phyloP scores from a whole-genome alignment of 2,797 vertebrate species.

The Cyclura pinguis region DNA sequence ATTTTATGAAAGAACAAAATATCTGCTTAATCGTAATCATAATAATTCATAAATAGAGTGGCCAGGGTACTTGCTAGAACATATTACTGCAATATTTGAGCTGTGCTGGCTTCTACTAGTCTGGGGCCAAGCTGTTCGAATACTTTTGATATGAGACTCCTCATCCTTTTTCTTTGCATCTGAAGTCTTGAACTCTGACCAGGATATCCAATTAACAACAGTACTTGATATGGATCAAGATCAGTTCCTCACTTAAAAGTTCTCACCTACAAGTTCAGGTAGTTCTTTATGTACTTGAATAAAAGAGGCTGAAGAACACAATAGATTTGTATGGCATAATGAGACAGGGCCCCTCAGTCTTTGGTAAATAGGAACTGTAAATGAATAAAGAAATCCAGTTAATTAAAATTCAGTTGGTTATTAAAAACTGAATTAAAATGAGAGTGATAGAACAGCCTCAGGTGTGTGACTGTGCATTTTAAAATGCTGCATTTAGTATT shows the following conservation, averaged over 20 bases:
- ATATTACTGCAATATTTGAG: background rate
- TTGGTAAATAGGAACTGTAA: slow-evolving; percentile 59
- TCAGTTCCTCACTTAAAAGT: background rate
- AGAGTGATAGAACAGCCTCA: slow-evolving; percentile 76
- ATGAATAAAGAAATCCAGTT: slow-evolving; percentile 66
- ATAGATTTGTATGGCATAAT: slow-evolving; percentile 14
- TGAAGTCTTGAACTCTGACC: background rate
- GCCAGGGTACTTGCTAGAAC: background rate
- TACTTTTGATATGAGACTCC: background rate
- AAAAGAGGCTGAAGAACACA: slow-evolving; percentile 28
- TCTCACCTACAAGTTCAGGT: slow-evolving; percentile 16
- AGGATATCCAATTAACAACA: background rate
- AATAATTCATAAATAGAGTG: too few relatives aligned
- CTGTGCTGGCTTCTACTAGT: background rate
- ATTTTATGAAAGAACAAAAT: background rate
- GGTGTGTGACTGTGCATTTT: slow-evolving; percentile 79
- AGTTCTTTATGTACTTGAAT: slow-evolving; percentile 5
- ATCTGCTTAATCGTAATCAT: too few relatives aligned
- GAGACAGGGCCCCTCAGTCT: slow-evolving; percentile 39
- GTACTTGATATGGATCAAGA: background rate
- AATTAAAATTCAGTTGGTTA: slow-evolving; percentile 75
- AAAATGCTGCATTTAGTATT: slow-evolving; percentile 76
- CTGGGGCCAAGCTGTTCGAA: background rate
- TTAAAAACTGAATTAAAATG: slow-evolving; percentile 74
- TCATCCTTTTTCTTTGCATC: background rate